Evolutionary conservation across 2,888 invertebrate species (phyloP).

Genomic region (Orthonevra nobilis): DNA sequence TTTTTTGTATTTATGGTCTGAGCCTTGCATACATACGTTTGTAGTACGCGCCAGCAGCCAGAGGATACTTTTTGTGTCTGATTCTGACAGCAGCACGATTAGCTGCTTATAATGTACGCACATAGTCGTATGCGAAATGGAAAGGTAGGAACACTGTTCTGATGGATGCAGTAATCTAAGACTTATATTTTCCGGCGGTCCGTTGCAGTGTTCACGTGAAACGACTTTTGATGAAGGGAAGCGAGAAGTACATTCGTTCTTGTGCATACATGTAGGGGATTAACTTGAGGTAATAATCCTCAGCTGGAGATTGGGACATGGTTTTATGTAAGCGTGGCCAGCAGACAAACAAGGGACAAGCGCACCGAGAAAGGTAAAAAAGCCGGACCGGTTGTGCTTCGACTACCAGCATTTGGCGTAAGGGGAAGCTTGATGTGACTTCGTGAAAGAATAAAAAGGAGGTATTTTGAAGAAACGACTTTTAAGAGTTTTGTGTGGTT

Average conservation of each 20-base stretch:
- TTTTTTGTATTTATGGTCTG: constrained; percentile 67
- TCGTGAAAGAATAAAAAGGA: constrained; percentile 25
- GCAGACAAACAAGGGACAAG: constrained; percentile 17
- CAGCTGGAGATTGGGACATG: constrained; percentile 54
- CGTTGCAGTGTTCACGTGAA: constrained; percentile 34
- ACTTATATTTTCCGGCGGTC: constrained; percentile 53
- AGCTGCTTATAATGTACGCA: constrained; percentile 58
- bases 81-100: constrained; percentile 55
- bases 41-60: too few species aligned
- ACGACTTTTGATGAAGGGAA: too few species aligned
- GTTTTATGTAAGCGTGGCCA: constrained; percentile 33
- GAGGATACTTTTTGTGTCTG: constrained; percentile 23
- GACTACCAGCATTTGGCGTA: constrained; percentile 14
- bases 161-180: constrained; percentile 57
- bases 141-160: constrained; percentile 22
- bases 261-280: constrained; percentile 63
- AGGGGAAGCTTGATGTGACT: constrained; percentile 42
- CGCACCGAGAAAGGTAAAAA: constrained; percentile 52
- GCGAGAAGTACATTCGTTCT: constrained; percentile 40
- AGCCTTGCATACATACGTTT: too few species aligned
- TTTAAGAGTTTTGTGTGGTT: constrained; percentile 46
- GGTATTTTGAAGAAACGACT: constrained; percentile 17
- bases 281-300: constrained; percentile 69
- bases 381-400: constrained; percentile 58
- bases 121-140: too few species aligned